These are phyloP conservation scores for Pachyseris speciosa DNA, from an alignment of 64 coral and sea anemone species.

Conservation along the genomic window DNA sequence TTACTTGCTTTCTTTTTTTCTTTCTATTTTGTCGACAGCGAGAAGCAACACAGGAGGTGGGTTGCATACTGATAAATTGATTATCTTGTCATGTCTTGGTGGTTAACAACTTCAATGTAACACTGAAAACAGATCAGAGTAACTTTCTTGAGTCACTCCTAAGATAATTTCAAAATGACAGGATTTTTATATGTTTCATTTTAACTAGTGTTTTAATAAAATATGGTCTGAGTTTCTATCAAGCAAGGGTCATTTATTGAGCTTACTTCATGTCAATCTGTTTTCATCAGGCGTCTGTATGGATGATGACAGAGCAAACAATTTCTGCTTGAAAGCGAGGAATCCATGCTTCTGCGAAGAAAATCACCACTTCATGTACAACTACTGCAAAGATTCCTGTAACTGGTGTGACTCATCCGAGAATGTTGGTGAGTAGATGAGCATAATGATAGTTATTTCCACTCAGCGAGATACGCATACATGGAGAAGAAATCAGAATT, in stretches of 20 bases:
- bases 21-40: neutral
- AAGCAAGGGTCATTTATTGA: neutral
- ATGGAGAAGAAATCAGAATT: too few relatives aligned
- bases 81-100: neutral
- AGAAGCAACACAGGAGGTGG: neutral
- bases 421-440: conserved; percentile 50
- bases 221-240: too few relatives aligned
- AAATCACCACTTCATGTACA: conserved; percentile 95
- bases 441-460: neutral
- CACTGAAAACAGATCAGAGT: too few relatives aligned
- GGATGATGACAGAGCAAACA: conserved; percentile 78
- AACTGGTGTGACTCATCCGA: conserved; percentile 69
- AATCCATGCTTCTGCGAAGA: conserved; percentile 95
- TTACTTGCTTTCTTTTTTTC: neutral
- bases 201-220: too few relatives aligned
- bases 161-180: neutral
- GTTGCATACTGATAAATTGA: neutral
- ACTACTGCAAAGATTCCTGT: conserved; percentile 95
- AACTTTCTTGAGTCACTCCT: too few relatives aligned
- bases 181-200: too few relatives aligned
- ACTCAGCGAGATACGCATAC: too few relatives aligned
- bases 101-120: too few relatives aligned
- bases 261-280: neutral
- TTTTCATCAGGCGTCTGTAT: conserved; percentile 61
- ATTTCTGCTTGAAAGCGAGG: conserved; percentile 80